These are phyloP conservation scores for Patella caerulea DNA, from an alignment of 2,888 invertebrate species.

Conservation along the genomic window DNA sequence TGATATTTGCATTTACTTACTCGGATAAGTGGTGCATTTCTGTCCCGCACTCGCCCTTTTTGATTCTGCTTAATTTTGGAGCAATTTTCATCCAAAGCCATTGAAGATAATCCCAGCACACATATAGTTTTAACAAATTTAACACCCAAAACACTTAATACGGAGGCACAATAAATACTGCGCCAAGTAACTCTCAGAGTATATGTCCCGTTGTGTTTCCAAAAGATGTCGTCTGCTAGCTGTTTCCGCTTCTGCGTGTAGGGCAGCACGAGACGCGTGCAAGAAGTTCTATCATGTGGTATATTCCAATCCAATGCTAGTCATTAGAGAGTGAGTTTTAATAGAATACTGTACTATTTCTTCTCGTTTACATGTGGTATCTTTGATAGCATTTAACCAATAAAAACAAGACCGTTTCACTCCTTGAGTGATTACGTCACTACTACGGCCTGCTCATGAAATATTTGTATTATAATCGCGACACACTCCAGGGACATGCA, in stretches of 20 bases:
- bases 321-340: slow-evolving; percentile 23
- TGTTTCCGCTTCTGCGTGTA: slow-evolving; percentile 13
- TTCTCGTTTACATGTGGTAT: not conserved
- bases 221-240: slow-evolving; percentile 23
- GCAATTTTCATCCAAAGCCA: slow-evolving; percentile 53
- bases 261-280: slow-evolving; percentile 12
- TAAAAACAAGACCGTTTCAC: not conserved
- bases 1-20: slow-evolving; percentile 25
- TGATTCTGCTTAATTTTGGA: slow-evolving; percentile 37
- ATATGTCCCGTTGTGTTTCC: slow-evolving; percentile 15
- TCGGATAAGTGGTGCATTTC: slow-evolving; percentile 38
- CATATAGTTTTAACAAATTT: slow-evolving; percentile 9
- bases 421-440: slow-evolving; percentile 28
- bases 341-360: slow-evolving; percentile 17
- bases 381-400: not conserved
- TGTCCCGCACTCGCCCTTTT: slow-evolving; percentile 29
- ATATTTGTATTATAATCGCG: slow-evolving; percentile 25
- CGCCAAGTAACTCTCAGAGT: slow-evolving; percentile 1
- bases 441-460: slow-evolving; percentile 22
- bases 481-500: slow-evolving; percentile 16
- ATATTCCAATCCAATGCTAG: slow-evolving; percentile 22
- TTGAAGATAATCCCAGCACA: slow-evolving; percentile 27
- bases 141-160: slow-evolving; percentile 14
- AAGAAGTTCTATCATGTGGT: slow-evolving; percentile 11
- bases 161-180: slow-evolving; percentile 17